phyloP scores from a whole-genome alignment of 1,140 invertebrate species.

The Gonioctena quinquepunctata region DNA sequence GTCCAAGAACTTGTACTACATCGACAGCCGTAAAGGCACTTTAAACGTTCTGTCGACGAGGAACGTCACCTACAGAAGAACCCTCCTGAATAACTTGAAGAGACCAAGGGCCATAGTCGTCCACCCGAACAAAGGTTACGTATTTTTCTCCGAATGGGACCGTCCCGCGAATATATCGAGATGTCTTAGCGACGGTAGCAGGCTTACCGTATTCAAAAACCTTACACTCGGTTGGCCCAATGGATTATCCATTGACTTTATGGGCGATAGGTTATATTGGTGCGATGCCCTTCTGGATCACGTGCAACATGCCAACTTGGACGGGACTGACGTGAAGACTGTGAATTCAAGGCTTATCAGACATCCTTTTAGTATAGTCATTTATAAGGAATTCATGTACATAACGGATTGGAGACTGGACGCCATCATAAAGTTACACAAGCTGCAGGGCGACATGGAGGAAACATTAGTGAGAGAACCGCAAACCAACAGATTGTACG shows the following conservation, averaged over 20 bases:
- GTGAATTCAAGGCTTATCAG: slow-evolving; percentile 86
- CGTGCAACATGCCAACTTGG: slow-evolving; percentile 92
- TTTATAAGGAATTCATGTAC: slow-evolving; percentile 92
- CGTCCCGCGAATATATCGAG: slow-evolving; percentile 93
- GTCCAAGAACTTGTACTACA: slow-evolving; percentile 96
- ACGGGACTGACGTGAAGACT: slow-evolving; percentile 90
- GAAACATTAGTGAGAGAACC: slow-evolving; percentile 84
- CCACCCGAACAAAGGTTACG: slow-evolving; percentile 91
- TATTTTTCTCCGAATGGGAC: slow-evolving; percentile 97
- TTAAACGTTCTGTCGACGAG: slow-evolving; percentile 89
- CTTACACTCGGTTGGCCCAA: slow-evolving; percentile 96
- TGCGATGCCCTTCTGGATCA: slow-evolving; percentile 94
- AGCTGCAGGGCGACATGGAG: slow-evolving; percentile 84
- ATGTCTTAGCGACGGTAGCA: slow-evolving; percentile 85
- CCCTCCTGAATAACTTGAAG: slow-evolving; percentile 85
- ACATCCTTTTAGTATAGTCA: slow-evolving; percentile 94
- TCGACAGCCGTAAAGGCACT: slow-evolving; percentile 94
- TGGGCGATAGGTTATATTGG: slow-evolving; percentile 87
- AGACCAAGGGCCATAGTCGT: slow-evolving; percentile 93
- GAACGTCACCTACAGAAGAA: slow-evolving; percentile 82
- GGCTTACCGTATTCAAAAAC: slow-evolving; percentile 86
- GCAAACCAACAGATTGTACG: slow-evolving; percentile 88
- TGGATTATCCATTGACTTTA: slow-evolving; percentile 90
- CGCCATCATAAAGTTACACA: slow-evolving; percentile 90
- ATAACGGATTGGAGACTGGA: slow-evolving; percentile 97